phyloP scores from a whole-genome alignment of 2,888 invertebrate species.

The Caenorhabditis sp. region DNA sequence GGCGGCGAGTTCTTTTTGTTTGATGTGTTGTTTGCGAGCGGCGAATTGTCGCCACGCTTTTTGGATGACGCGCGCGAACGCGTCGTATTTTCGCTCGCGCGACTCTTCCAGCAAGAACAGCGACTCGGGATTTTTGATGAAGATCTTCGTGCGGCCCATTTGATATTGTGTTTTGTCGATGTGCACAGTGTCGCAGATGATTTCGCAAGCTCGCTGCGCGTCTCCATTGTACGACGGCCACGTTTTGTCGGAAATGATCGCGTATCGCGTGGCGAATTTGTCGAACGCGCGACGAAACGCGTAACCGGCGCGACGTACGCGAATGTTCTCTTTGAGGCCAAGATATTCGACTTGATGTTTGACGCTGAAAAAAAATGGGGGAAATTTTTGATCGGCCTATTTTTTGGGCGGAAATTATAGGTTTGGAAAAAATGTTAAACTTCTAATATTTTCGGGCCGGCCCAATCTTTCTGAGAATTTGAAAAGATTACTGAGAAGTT shows the following conservation, averaged over 20 bases:
- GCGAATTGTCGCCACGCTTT: conserved; percentile 78
- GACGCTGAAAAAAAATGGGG: conserved; percentile 72
- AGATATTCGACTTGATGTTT: conserved; percentile 79
- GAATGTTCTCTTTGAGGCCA: conserved; percentile 79
- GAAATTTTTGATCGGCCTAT: not conserved
- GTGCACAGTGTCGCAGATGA: conserved; percentile 76
- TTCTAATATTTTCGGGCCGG: too few relatives aligned
- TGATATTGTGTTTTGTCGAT: conserved; percentile 78
- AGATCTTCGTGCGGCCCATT: conserved; percentile 78
- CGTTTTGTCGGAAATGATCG: conserved; percentile 77
- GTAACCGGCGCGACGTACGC: conserved; percentile 79
- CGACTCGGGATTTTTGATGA: conserved; percentile 79
- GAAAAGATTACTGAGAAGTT: too few relatives aligned
- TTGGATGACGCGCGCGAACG: conserved; percentile 78
- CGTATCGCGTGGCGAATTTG: conserved; percentile 74
- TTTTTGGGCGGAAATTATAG: too few relatives aligned
- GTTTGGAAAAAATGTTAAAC: too few relatives aligned
- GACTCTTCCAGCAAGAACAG: conserved; percentile 79
- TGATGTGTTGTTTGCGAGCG: conserved; percentile 76
- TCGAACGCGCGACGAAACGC: conserved; percentile 74
- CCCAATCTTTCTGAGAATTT: too few relatives aligned
- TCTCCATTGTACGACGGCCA: conserved; percentile 76
- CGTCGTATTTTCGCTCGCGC: conserved; percentile 78
- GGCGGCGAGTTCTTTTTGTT: conserved; percentile 74
- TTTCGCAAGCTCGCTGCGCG: conserved; percentile 74